Evolutionary conservation across 2,888 invertebrate species (phyloP), one percentile per base, ranked within the genome.

Genomic region (Scelioninae gen. 2): DNA sequence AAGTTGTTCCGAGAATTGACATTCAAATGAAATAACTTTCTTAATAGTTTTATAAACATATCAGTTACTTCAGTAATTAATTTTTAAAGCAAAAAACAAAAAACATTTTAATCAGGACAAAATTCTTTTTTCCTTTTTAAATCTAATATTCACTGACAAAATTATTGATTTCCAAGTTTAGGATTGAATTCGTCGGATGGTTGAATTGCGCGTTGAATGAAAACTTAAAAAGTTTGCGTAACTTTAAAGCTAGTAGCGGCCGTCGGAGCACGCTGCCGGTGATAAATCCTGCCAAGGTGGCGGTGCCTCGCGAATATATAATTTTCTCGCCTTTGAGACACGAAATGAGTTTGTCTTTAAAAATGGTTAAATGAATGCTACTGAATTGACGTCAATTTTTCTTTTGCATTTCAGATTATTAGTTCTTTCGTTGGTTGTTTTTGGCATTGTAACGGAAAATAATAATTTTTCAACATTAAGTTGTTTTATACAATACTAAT

Each of bases 271-370:
- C 57, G 73, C 58, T 73, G 67, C 68, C 64, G 71, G 68, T 67
- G 68, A 73, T 73, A 76, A 73, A 76, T 76, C 58, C 70, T 43
- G 37, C 55, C 64, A 50, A 58, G 63, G 60, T 71, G 67, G 70
- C 53, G 68, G 61, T 58, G 45, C 31, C 35, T 61, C 25, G 60
- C 55, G 68, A 72, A 69, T 74, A 69, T 73, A 73, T 63, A 73
- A 73, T 75, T 73, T 70, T 65, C 65, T 73, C 69, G 69, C 67
- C 28, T 65, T 65, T 69, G 63, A 73, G 60, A 48, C 72, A 55
- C 35, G 69, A 16, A 70, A 71, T 55, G 71, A 76, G 65, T 78
- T 69, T 58, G 64, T 64, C 64, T 63, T 46, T 37, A 55, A 64
- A 63, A 57, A 13, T 52, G 13, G 11, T 13, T 45, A 39, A 50